A percentile compares a stretch with the other conserved stretches of the same genome.
Conservation (phyloP, 2,888 invertebrate species). For the Horisme vitalbata region DNA sequence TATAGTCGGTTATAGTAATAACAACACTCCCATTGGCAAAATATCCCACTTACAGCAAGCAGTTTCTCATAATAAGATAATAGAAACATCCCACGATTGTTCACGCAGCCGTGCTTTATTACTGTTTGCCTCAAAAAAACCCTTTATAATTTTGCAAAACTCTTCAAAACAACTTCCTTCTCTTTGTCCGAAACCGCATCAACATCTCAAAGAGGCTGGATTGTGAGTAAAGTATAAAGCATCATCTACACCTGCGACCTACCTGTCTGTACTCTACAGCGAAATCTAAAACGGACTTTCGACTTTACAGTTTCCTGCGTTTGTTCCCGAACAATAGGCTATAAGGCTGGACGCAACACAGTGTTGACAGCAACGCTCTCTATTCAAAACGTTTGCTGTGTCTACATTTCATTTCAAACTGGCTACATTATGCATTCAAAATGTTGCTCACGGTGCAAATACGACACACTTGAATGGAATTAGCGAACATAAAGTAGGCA, state of each 20-base stretch:
- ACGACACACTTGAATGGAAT: conserved; percentile 22
- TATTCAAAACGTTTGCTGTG: conserved; percentile 60
- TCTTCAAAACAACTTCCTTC: conserved; percentile 71
- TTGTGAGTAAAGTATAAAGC: conserved; percentile 17
- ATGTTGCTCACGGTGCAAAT: conserved; percentile 27
- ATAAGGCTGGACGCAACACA: conserved; percentile 60
- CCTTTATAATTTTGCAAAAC: conserved; percentile 63
- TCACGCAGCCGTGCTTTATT: conserved; percentile 32
- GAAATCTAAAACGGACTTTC: conserved; percentile 75
- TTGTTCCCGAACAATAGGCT: conserved; percentile 76
- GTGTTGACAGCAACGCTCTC: conserved; percentile 61
- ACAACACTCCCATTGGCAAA: conserved; percentile 7
- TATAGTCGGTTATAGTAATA: too few species aligned
- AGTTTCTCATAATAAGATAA: conserved; percentile 32
- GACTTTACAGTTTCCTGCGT: conserved; percentile 80
- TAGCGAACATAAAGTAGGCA: conserved; percentile 17
- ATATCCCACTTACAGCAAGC: conserved; percentile 27
- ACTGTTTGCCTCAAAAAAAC: conserved; percentile 48
- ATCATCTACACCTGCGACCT: conserved; percentile 69
- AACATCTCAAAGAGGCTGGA: conserved; percentile 17
- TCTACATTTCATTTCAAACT: conserved; percentile 49
- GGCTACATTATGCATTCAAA: conserved; percentile 52
- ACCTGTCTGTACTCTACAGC: conserved; percentile 76
- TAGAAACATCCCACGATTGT: conserved; percentile 29
- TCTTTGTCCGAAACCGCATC: conserved; percentile 65